Conservation (phyloP, 1,140 invertebrate species). For the Brachionus asplanchnoidis region DNA sequence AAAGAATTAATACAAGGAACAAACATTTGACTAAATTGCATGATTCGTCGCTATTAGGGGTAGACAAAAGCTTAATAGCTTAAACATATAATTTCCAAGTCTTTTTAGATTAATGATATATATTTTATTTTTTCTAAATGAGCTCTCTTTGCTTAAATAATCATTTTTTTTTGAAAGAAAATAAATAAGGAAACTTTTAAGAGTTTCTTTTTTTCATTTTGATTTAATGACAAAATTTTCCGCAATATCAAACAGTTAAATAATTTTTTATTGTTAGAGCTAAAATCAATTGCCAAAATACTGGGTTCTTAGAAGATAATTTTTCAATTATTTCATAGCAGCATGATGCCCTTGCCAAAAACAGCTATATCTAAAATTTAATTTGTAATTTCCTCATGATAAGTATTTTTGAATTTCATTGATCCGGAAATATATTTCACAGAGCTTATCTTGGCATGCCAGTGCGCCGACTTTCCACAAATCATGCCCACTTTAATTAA, state of each 20-base stretch:
- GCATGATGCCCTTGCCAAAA: background rate
- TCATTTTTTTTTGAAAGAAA: background rate
- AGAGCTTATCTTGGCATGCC: background rate
- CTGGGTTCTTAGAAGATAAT: background rate
- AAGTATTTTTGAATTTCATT: background rate
- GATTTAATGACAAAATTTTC: background rate
- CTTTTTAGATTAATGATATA: background rate
- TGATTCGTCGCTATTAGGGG: background rate
- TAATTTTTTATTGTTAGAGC: background rate
- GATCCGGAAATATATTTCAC: constrained; percentile 3
- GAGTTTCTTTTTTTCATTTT: background rate
- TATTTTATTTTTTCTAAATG: background rate
- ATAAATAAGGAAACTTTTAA: background rate
- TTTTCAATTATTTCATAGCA: background rate
- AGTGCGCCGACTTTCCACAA: background rate
- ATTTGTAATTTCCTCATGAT: background rate
- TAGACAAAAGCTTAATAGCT: background rate
- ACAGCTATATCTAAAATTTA: background rate
- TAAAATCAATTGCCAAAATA: background rate
- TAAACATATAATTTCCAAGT: background rate
- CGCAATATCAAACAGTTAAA: background rate
- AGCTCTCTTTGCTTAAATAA: background rate
- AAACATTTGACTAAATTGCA: background rate
- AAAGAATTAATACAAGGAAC: background rate
- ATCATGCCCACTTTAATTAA: background rate